Evolutionary conservation across 2,113 vertebrate genomes (phyloP).

Genomic region (Cnemophilus loriae): DNA sequence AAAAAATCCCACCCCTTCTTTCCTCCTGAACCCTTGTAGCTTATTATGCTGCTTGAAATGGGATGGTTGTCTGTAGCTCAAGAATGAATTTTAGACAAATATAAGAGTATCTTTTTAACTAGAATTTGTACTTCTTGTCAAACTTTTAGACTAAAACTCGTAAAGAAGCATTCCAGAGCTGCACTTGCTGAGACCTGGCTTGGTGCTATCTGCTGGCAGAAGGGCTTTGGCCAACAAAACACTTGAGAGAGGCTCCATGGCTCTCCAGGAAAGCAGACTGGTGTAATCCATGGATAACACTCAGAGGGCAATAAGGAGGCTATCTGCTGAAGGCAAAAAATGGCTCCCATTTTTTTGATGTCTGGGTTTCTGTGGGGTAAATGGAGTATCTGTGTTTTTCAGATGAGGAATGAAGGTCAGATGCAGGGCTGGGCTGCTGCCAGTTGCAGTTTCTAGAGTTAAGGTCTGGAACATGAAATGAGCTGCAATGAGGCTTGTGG

Average conservation of each 20-base stretch:
- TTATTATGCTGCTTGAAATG: not conserved
- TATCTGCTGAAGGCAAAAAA: not conserved
- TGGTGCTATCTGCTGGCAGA: not conserved
- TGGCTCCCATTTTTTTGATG: not conserved
- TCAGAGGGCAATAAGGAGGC: not conserved
- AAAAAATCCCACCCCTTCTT: not conserved
- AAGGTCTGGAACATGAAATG: not conserved
- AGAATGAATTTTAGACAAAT: not conserved
- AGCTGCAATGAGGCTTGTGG: rapidly evolving
- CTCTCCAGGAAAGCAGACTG: not conserved
- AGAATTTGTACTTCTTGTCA: not conserved
- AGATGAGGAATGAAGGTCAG: not conserved
- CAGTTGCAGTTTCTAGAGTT: not conserved
- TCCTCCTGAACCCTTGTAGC: not conserved
- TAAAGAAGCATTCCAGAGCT: not conserved
- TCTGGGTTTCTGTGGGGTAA: not conserved
- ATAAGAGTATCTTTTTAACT: not conserved
- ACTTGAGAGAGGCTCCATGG: not conserved
- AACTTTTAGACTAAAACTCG: not conserved
- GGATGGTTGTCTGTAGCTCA: not conserved
- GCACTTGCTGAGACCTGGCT: not conserved
- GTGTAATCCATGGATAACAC: not conserved
- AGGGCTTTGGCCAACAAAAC: not conserved
- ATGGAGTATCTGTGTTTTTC: not conserved
- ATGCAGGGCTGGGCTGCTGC: not conserved